Evolutionary conservation across 1,140 invertebrate genomes (phyloP), one percentile per base, ranked within the genome.

Genomic region (Littorina saxatilis): DNA sequence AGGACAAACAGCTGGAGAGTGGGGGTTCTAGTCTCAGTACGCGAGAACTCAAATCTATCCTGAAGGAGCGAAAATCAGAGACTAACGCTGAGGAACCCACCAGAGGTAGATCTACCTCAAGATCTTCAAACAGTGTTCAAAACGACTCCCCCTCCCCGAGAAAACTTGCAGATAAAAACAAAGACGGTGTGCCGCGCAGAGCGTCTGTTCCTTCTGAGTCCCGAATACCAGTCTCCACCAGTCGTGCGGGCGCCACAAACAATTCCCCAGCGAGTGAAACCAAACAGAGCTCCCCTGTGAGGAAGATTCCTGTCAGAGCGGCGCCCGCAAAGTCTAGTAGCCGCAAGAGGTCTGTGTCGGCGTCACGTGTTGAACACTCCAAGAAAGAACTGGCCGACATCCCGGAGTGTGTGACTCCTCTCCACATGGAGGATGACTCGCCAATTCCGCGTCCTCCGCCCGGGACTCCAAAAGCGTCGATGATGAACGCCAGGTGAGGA

Each of bases 401-500:
- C 55, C 40, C 74, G n/a, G 50, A 79, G 32, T 79, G 83, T 35
- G 85, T 86, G 40, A 79, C 85, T 27, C 85, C 85, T 1, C 68
- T 86, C 23, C 74, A 86, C 27, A 40, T 82, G 32, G 83, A 86
- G 9, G 81, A 82, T 40, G 81, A 83, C 35, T 72, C 78, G 4
- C 80, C 81, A 2, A 43, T 86, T 23, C 87, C 87, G 17, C 84
- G 87, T 47, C 87, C 87, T 17, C 87, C 87, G 17, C 85, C 85
- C 43, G 88, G 88, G 20, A 80, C 80, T 15, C 88, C 88, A 13
- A 87, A 83, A 58, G 86, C 83, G 72, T 81, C 84, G n/a, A 83
- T 86, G n/a, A 84, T 84, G 70, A 85, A 84, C 79, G 87, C 87
- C 75, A 88, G 87, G 87, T 88, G 83, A 84, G 80, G 20, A 11